These are phyloP conservation scores for Homarus gammarus DNA, from an alignment of 2,888 invertebrate species.

Conservation along the genomic window DNA sequence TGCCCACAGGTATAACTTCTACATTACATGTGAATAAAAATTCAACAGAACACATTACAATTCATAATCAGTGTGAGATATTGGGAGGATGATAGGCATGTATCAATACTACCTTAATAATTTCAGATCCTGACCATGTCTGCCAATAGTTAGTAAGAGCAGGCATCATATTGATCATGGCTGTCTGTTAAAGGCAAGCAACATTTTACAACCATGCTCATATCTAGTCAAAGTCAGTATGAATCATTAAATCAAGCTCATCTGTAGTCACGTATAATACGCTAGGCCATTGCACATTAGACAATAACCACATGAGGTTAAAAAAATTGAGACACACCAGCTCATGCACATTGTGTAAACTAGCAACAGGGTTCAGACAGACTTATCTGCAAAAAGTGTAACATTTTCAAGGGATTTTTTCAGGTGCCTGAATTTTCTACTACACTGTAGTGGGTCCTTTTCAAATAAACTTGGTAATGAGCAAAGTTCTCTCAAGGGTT, in stretches of 20 bases:
- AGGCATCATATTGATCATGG: not conserved
- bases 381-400: too few species aligned
- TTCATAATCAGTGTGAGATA: not conserved
- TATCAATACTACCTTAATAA: not conserved
- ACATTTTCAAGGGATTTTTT: too few species aligned
- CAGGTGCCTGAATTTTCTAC: too few species aligned
- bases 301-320: not conserved
- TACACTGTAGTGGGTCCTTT: too few species aligned
- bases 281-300: not conserved
- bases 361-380: too few species aligned
- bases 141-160: not conserved
- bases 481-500: too few species aligned
- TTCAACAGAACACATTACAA: not conserved
- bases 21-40: not conserved
- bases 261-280: not conserved
- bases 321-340: not conserved
- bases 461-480: too few species aligned
- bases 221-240: not conserved
- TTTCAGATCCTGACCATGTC: slow-evolving; percentile 1
- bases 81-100: not conserved
- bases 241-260: not conserved
- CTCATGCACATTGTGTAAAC: too few species aligned
- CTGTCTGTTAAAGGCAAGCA: not conserved
- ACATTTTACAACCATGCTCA: not conserved
- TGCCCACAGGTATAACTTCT: not conserved